These are phyloP conservation scores for Cheilosia impressa DNA, from an alignment of 2,888 invertebrate species.

Conservation along the genomic window DNA sequence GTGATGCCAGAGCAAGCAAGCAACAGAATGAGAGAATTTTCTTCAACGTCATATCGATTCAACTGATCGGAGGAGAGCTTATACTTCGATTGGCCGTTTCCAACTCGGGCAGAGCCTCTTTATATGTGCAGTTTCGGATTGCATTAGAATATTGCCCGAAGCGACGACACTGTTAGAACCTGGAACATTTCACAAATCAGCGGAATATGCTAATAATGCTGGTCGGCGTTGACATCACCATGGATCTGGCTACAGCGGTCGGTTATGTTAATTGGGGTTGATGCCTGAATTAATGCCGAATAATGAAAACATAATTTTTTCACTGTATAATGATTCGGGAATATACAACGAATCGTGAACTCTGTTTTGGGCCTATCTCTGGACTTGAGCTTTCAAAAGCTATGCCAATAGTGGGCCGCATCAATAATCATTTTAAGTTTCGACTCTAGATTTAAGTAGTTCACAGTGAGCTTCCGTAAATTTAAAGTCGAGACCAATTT, in stretches of 20 bases:
- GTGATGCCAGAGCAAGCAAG: constrained; percentile 33
- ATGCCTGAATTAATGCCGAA: constrained; percentile 58
- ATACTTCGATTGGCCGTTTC: constrained; percentile 30
- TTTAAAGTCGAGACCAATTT: too few species aligned
- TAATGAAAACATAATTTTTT: background rate
- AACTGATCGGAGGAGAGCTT: constrained; percentile 26
- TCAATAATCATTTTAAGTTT: too few species aligned
- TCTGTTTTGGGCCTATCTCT: background rate
- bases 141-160: constrained; percentile 44
- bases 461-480: too few species aligned
- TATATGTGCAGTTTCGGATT: constrained; percentile 45
- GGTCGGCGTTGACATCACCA: constrained; percentile 37
- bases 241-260: constrained; percentile 38
- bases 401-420: too few species aligned
- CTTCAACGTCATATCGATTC: constrained; percentile 34
- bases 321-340: background rate
- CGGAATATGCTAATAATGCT: constrained; percentile 42
- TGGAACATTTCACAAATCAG: background rate
- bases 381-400: too few species aligned
- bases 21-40: constrained; percentile 27
- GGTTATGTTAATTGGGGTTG: constrained; percentile 66
- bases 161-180: background rate
- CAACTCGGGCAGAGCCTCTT: constrained; percentile 29
- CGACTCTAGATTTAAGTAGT: too few species aligned
- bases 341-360: background rate